These are phyloP conservation scores for Psettodes erumei DNA, from an alignment of 2,113 vertebrate species.

Conservation along the genomic window DNA sequence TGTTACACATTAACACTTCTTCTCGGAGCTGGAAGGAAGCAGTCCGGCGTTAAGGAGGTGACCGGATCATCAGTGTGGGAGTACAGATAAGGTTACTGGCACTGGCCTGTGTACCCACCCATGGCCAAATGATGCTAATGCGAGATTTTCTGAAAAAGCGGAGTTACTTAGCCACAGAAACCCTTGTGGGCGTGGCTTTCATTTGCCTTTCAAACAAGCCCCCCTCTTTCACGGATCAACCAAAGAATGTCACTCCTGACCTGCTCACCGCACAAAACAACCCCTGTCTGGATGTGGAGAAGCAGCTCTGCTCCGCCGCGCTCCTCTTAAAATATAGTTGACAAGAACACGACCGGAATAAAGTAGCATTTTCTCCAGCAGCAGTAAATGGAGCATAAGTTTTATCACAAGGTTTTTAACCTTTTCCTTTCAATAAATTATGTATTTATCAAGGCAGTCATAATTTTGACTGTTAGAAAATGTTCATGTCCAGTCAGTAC, in stretches of 20 bases:
- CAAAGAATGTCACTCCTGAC: constrained; percentile 65
- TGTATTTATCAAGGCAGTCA: neutral
- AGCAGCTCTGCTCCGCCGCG: constrained; percentile 40
- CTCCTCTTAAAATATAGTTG: constrained; percentile 36
- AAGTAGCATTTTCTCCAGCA: constrained; percentile 2
- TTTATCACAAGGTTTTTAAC: neutral
- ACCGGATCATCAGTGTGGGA: constrained; percentile 25
- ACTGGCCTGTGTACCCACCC: constrained; percentile 7
- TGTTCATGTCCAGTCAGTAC: neutral
- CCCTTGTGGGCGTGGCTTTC: constrained; percentile 46
- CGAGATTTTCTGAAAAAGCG: constrained; percentile 43
- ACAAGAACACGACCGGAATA: constrained; percentile 8
- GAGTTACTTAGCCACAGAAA: constrained; percentile 32
- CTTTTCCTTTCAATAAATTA: neutral
- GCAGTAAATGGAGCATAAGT: neutral
- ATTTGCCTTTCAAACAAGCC: constrained; percentile 62
- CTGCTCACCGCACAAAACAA: constrained; percentile 54
- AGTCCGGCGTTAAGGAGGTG: neutral
- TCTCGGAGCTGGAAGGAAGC: constrained; percentile 1
- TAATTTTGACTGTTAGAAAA: neutral
- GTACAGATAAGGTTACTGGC: constrained; percentile 37
- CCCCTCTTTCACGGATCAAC: constrained; percentile 49
- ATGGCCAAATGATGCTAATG: constrained; percentile 29
- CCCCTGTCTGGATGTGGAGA: constrained; percentile 45
- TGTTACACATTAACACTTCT: constrained; percentile 32